Percentiles rank a stretch among this genome's conserved stretches.
phyloP scores from a whole-genome alignment of 2,888 invertebrate species.

The Trichacis sp. region DNA sequence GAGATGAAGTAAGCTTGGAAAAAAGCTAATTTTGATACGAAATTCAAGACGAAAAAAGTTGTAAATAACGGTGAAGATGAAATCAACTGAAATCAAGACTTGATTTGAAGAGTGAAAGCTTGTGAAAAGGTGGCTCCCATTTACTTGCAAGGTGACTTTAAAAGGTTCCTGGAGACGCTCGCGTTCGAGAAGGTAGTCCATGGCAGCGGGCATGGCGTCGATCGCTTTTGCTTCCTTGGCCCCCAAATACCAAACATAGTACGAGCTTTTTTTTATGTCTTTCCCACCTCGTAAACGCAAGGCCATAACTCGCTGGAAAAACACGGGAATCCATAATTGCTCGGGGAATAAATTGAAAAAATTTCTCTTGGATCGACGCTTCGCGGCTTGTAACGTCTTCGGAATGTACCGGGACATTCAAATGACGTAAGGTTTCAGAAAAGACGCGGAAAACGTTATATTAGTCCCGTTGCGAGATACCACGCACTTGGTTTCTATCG shows the following conservation, averaged over 20 bases:
- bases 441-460: constrained; percentile 5
- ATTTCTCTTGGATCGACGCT: too few relatives aligned
- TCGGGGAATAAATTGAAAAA: too few relatives aligned
- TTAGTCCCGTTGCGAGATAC: constrained; percentile 1
- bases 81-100: too few relatives aligned
- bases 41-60: too few relatives aligned
- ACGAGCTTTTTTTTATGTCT: constrained; percentile 90
- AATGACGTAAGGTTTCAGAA: constrained; percentile 4
- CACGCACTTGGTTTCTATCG: background rate
- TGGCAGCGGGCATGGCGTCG: constrained; percentile 87
- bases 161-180: constrained; percentile 89
- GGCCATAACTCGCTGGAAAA: constrained; percentile 75
- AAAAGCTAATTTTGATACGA: too few relatives aligned
- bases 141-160: constrained; percentile 90
- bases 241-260: constrained; percentile 95
- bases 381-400: background rate
- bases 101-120: too few relatives aligned
- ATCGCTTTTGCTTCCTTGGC: constrained; percentile 94
- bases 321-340: constrained; percentile 7
- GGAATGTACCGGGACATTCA: constrained; percentile 3
- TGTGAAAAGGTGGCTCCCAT: too few relatives aligned
- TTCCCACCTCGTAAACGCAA: constrained; percentile 78
- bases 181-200: constrained; percentile 85
- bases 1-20: too few relatives aligned
- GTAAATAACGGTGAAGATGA: too few relatives aligned